Evolutionary conservation across 2,113 vertebrate species (phyloP), one percentile per base, ranked within the genome.

Genomic region (Brachyhypopomus gauderio): DNA sequence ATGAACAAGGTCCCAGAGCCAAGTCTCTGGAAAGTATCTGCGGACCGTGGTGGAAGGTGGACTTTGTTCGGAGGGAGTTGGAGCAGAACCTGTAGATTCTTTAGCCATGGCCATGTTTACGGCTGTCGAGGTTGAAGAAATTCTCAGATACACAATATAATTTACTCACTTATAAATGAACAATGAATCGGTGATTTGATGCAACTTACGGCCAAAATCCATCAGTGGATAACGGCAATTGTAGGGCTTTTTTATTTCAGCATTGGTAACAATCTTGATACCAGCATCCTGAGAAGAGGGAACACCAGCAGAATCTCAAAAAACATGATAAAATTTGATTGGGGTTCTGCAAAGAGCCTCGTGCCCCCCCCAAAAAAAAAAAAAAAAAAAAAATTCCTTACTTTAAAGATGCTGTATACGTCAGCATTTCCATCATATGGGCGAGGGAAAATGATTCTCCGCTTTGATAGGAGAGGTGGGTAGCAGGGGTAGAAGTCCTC

Each of bases 11-110:
- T 96, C 92, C 96, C 95, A 98, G 83, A 98, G 92, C 97, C 96
- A 97, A 0, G 95, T 96, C 84, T 98, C 96, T 1, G 95, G 95
- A 88, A 98, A 97, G 70, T 91, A 94, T 0, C 84, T 95, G 73
- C 94, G 89, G 75, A 95, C 11, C 0, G 89, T 94, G 82, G 92
- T 88, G 75, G 79, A 75, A 5, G 84, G 75, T 19, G 70, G 7
- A 17, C 1, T 75, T 17, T 0, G 3, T 16, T 25, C 16, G 27
- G 16, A 25, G 4, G 41, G 41, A 41, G 41, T 41, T 5, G 5
- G 41, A 41, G 3, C 41, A 41, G 41, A 41, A 41, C 41, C 41
- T 5, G n/a, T n/a, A n/a, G n/a, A n/a, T n/a, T 19, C 30, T 8
- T 6, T 67, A 19, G 27, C 64, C 1, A 67, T 4, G 41, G 41